A percentile compares a stretch with the other conserved stretches of the same genome.
phyloP scores from a whole-genome alignment of 2,113 vertebrate species.

The Isurus oxyrinchus region DNA sequence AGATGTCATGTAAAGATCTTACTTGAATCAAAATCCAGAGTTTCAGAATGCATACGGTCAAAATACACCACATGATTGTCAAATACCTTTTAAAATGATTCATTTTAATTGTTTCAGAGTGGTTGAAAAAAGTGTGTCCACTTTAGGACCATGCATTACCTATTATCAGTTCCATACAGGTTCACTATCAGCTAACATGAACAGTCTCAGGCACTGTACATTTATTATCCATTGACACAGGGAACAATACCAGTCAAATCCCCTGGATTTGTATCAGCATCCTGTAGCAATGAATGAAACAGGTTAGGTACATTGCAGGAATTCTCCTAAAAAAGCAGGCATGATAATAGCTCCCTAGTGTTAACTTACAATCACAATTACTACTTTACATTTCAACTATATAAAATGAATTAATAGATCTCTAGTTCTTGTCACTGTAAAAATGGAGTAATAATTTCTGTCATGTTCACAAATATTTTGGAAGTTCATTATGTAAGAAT shows the following conservation, averaged over 20 bases:
- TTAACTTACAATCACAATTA: neutral
- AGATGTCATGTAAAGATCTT: neutral
- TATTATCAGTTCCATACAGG: neutral
- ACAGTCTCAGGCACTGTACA: neutral
- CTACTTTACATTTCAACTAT: neutral
- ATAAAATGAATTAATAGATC: neutral
- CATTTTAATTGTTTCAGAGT: slow-evolving; percentile 23
- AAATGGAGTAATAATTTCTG: neutral
- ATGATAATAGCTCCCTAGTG: neutral
- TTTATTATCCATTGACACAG: neutral
- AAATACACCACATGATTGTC: neutral
- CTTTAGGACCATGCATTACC: neutral
- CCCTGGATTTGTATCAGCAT: neutral
- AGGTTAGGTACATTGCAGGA: neutral
- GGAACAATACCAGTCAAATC: neutral
- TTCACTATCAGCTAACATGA: neutral
- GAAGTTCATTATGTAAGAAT: neutral
- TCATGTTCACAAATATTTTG: neutral
- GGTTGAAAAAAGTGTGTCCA: slow-evolving; percentile 1
- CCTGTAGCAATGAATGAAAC: neutral
- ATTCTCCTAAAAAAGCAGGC: neutral
- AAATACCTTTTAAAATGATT: neutral
- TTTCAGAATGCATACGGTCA: neutral
- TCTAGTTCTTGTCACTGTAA: neutral
- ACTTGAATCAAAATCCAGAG: neutral